Evolutionary conservation across 2,888 invertebrate species (phyloP).

Genomic region (Agrochola litura): DNA sequence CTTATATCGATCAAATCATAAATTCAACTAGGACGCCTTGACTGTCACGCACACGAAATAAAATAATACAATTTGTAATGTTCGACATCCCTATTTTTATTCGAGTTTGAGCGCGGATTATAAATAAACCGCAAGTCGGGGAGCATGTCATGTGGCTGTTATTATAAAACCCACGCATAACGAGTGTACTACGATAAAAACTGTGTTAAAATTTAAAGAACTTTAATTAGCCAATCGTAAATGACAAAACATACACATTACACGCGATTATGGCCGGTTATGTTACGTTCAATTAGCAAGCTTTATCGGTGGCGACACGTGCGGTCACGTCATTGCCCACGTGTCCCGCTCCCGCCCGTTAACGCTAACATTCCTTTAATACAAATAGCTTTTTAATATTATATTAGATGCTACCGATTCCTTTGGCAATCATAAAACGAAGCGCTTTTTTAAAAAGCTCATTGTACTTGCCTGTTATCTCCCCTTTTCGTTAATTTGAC

Average conservation of each 20-base stretch:
- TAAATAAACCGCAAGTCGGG: slow-evolving; percentile 62
- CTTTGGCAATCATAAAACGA: slow-evolving; percentile 73
- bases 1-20: slow-evolving; percentile 71
- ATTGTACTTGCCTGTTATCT: slow-evolving; percentile 54
- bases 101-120: slow-evolving; percentile 60
- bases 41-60: slow-evolving; percentile 70
- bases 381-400: slow-evolving; percentile 79
- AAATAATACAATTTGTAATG: slow-evolving; percentile 72
- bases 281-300: slow-evolving; percentile 76
- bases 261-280: slow-evolving; percentile 70
- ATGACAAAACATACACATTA: slow-evolving; percentile 73
- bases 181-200: slow-evolving; percentile 72
- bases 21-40: slow-evolving; percentile 68
- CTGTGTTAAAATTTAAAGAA: slow-evolving; percentile 74
- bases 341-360: slow-evolving; percentile 65
- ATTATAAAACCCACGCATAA: slow-evolving; percentile 68
- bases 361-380: slow-evolving; percentile 73
- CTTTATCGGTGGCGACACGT: slow-evolving; percentile 69
- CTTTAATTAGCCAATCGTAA: slow-evolving; percentile 80
- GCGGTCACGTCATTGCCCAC: slow-evolving; percentile 73
- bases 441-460: slow-evolving; percentile 59
- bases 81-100: slow-evolving; percentile 70
- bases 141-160: slow-evolving; percentile 74
- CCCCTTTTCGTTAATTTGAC: slow-evolving; percentile 63
- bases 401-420: slow-evolving; percentile 72